Percentiles rank a stretch among this genome's conserved stretches.
These are phyloP conservation scores for Papilio aristodemus DNA, from an alignment of 1,140 invertebrate genomes.

Conservation along the genomic window DNA sequence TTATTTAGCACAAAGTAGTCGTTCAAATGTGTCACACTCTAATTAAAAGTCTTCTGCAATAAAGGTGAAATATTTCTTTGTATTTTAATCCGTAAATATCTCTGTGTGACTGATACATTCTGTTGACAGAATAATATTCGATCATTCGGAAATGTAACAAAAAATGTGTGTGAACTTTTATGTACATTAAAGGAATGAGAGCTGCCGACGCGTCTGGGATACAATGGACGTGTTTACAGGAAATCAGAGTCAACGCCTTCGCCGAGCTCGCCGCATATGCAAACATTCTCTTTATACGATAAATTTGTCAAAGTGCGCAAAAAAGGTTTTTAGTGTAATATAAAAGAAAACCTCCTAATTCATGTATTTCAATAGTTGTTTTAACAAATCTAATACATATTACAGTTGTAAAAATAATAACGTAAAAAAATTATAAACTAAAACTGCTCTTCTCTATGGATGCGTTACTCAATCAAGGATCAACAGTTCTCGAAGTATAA, in stretches of 20 bases:
- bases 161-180: conserved; percentile 60
- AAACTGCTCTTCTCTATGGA: no score
- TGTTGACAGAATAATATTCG: conserved; percentile 32
- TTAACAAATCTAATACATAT: no score
- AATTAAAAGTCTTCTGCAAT: no score
- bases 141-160: conserved; percentile 52
- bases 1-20: no score
- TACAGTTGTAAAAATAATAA: no score
- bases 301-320: conserved; percentile 47
- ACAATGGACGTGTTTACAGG: conserved; percentile 71
- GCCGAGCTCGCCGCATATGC: conserved; percentile 40
- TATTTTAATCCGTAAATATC: background rate
- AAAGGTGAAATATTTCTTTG: no score
- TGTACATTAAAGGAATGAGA: conserved; percentile 51
- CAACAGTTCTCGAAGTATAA: background rate
- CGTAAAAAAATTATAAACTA: no score
- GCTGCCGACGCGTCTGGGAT: conserved; percentile 54
- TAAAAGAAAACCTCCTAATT: no score
- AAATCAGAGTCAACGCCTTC: conserved; percentile 53
- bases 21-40: no score
- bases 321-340: conserved; percentile 12
- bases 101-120: background rate
- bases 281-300: conserved; percentile 50
- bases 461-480: background rate
- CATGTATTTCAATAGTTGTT: no score